Evolutionary conservation across 2,888 invertebrate genomes (phyloP).

Genomic region (Trichogramma evanescens): DNA sequence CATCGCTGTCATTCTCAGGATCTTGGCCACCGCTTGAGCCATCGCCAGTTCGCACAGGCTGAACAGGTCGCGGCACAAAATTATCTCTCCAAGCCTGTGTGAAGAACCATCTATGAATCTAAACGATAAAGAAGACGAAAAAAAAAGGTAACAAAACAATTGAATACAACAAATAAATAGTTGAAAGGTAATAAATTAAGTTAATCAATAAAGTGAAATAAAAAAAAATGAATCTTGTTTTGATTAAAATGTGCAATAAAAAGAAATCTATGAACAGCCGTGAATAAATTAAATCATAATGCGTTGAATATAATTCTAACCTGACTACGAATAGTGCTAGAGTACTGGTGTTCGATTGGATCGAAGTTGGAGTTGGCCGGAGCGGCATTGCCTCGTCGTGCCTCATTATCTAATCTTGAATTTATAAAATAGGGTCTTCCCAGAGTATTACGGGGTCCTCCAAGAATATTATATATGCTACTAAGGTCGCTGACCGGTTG

Average conservation of each 20-base stretch:
- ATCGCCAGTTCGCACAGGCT: conserved; percentile 17
- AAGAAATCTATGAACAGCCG: neutral
- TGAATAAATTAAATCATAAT: neutral
- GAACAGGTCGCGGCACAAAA: conserved; percentile 7
- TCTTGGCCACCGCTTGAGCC: conserved; percentile 27
- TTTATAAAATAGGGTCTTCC: neutral
- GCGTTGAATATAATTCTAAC: conserved; percentile 14
- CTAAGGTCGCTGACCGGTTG: conserved; percentile 47
- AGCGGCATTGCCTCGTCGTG: neutral
- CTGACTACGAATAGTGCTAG: conserved; percentile 23
- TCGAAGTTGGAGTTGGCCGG: neutral
- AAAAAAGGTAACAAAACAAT: conserved; percentile 3
- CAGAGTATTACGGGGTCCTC: neutral
- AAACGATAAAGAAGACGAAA: conserved; percentile 8
- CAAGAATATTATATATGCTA: too few species aligned
- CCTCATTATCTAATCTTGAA: neutral
- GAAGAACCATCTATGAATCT: conserved; percentile 26
- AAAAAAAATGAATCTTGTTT: neutral
- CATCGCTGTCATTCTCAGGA: conserved; percentile 38
- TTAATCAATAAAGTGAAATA: neutral
- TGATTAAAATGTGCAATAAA: neutral
- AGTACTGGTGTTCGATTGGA: conserved; percentile 3
- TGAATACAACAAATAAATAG: neutral
- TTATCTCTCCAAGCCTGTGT: conserved; percentile 25
- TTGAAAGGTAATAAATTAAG: neutral